A percentile compares a stretch with the other conserved stretches of the same genome.
Conservation (phyloP, 2,797 vertebrate species). For the Cetoscarus ocellatus region DNA sequence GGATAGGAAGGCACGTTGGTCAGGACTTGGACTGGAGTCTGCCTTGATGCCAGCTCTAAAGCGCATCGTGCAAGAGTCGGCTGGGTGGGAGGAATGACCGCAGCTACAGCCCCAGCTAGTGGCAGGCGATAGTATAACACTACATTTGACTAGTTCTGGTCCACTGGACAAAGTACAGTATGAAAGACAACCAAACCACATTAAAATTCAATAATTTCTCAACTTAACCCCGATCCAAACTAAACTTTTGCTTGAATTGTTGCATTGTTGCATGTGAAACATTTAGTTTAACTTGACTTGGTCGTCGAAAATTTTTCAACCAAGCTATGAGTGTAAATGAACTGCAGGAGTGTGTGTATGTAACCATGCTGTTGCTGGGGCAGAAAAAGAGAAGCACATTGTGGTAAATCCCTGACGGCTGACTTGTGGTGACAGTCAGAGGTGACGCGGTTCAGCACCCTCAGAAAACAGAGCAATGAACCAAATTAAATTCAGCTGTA, state of each 20-base stretch:
- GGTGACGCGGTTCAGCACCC: slow-evolving; percentile 61
- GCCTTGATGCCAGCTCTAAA: too few relatives aligned
- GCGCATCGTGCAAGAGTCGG: too few relatives aligned
- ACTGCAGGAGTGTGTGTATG: not conserved
- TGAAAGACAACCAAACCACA: too few relatives aligned
- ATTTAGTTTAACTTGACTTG: not conserved
- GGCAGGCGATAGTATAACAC: too few relatives aligned
- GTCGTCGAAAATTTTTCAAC: not conserved
- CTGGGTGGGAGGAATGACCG: too few relatives aligned
- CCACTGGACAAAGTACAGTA: too few relatives aligned
- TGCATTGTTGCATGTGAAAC: not conserved
- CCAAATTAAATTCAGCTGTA: slow-evolving; percentile 65
- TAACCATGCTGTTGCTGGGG: not conserved
- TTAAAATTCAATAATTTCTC: too few relatives aligned
- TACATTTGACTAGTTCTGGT: too few relatives aligned
- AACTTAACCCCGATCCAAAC: too few relatives aligned
- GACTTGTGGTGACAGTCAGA: slow-evolving; percentile 51
- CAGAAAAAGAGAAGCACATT: slow-evolving; percentile 17
- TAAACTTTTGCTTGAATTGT: not conserved
- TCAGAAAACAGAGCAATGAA: slow-evolving; percentile 58
- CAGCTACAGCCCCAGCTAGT: too few relatives aligned
- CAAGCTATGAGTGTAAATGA: not conserved
- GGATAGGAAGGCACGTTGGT: too few relatives aligned
- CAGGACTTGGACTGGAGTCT: too few relatives aligned
- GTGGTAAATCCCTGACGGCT: slow-evolving; percentile 55